Conservation (phyloP, 2,113 vertebrate genomes). For the Psophia crepitans region DNA sequence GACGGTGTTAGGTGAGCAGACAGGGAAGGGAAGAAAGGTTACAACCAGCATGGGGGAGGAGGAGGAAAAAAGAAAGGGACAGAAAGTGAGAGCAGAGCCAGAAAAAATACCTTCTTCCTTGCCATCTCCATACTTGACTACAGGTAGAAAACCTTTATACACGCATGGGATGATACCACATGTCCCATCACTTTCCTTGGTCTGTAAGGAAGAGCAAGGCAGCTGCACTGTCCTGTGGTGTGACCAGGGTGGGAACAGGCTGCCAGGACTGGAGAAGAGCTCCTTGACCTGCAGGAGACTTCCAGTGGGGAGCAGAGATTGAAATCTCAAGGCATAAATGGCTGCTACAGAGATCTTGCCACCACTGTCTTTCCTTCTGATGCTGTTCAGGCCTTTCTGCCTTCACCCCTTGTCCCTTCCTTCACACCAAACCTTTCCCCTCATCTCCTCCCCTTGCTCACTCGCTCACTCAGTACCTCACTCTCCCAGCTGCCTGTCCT, state of each 20-base stretch:
- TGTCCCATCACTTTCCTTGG: neutral
- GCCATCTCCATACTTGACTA: neutral
- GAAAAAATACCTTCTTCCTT: neutral
- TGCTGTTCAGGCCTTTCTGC: neutral
- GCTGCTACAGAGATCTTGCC: neutral
- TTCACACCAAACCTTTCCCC: neutral
- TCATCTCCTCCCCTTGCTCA: neutral
- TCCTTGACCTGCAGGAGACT: neutral
- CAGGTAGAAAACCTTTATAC: neutral
- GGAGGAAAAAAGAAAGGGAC: neutral
- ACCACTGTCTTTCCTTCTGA: neutral
- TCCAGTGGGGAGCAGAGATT: neutral
- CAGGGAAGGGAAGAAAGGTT: neutral
- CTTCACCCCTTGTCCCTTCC: neutral
- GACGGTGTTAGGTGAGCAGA: neutral
- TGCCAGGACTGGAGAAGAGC: neutral
- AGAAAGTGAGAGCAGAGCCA: neutral
- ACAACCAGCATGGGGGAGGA: neutral
- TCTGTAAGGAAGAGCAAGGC: neutral
- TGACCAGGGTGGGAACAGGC: neutral
- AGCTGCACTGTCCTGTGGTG: accelerated
- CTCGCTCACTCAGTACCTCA: neutral
- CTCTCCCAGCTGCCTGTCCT: neutral
- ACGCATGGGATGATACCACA: neutral
- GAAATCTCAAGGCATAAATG: neutral